Evolutionary conservation across 2,888 invertebrate species (phyloP).

Genomic region (Itoplectis maculator): DNA sequence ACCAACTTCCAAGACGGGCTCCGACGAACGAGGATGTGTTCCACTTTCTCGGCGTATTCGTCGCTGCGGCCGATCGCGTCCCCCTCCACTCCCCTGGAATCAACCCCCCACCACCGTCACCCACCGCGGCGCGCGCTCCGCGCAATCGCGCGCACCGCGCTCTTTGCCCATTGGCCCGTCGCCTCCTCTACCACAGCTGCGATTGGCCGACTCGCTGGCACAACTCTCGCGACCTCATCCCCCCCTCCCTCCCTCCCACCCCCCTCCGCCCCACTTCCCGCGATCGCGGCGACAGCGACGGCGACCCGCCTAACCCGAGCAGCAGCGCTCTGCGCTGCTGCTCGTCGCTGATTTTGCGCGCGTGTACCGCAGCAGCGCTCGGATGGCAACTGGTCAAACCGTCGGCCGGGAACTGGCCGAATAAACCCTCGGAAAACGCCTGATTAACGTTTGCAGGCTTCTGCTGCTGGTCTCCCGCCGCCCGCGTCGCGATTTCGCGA

Average conservation of each 20-base stretch:
- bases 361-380: conserved; percentile 46
- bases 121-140: conserved; percentile 72
- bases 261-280: conserved; percentile 29
- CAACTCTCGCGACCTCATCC: conserved; percentile 35
- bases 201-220: conserved; percentile 59
- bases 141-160: conserved; percentile 73
- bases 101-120: too few species aligned
- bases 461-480: neutral
- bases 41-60: conserved; percentile 79
- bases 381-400: conserved; percentile 61
- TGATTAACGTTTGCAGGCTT: conserved; percentile 2
- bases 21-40: conserved; percentile 82
- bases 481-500: conserved; percentile 17
- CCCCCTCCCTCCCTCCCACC: conserved; percentile 34
- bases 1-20: conserved; percentile 80
- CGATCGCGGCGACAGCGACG: conserved; percentile 19
- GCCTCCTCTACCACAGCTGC: conserved; percentile 20
- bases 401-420: conserved; percentile 40
- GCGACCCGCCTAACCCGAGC: conserved; percentile 57
- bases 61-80: conserved; percentile 79
- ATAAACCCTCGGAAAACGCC: conserved; percentile 32
- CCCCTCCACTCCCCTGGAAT: conserved; percentile 72
- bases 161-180: conserved; percentile 67
- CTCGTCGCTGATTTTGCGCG: too few species aligned
- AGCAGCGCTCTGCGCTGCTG: too few species aligned